Evolutionary conservation across 2,113 vertebrate species (phyloP), one percentile per base, ranked within the genome.

Genomic region (Gadus macrocephalus): DNA sequence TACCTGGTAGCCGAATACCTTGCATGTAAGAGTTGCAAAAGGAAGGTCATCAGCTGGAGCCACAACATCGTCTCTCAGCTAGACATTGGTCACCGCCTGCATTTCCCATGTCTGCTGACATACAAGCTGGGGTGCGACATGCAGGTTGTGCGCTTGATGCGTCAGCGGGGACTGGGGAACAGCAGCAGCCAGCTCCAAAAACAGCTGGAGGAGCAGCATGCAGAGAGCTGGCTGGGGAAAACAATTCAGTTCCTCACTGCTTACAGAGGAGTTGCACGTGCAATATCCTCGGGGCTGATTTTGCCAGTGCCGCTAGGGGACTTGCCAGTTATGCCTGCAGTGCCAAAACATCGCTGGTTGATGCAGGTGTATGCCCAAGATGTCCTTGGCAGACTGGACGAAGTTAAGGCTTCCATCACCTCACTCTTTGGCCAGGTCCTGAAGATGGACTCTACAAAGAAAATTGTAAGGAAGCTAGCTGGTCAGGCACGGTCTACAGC

Each of bases 371-470:
- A 73, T 25, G 27, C 71, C 25, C 53, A 65, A 11, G 53, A 71
- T 62, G 65, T 73, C 28, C 64, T 68, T 3, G 12, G 58, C 38
- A 49, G 71, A 25, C 19, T 73, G 65, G 65, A 73, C 3, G 64
- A 67, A 35, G 7, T 62, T 4, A 73, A 73, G 17, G 71, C 71
- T 19, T 53, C 31, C 42, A 68, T 73, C 16, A 62, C 53, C 53
- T 78, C 66, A 8, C 76, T 28, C 8, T 78, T 73, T 66, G 76
- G 71, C 17, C 69, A 31, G 7, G 15, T 76, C 1, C 17, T 72
- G 5, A 76, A 76, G 16, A 72, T 76, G 64, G 69, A 76, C 49
- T 76, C 69, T 2, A 64, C 69, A 5, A 76, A 76, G 19, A 71
- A 68, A 17, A 66, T 71, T 63, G 74, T 67, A 15, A 55, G 19